Evolutionary conservation across 2,888 invertebrate species (phyloP).

Genomic region (Apoda limacodes): DNA sequence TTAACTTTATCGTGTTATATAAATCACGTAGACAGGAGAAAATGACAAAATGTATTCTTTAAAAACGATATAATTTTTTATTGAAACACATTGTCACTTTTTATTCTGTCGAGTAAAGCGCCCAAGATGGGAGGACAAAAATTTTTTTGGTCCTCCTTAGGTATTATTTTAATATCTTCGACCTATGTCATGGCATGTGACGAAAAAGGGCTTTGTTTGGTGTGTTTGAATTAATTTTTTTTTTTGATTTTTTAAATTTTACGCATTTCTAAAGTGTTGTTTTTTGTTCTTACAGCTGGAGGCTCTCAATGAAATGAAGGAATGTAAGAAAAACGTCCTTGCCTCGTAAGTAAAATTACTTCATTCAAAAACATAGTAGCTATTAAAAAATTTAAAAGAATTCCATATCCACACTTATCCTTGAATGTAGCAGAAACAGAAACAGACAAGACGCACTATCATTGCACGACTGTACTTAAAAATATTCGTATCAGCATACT

Average conservation of each 20-base stretch:
- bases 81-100: slow-evolving; percentile 18
- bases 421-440: no score
- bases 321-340: slow-evolving; percentile 48
- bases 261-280: slow-evolving; percentile 1
- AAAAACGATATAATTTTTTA: no score
- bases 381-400: no score
- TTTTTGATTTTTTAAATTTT: not conserved
- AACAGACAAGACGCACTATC: no score
- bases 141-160: slow-evolving; percentile 48
- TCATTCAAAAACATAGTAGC: no score
- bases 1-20: no score
- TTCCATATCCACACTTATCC: no score
- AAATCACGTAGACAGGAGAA: no score
- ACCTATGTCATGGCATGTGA: slow-evolving; percentile 36
- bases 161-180: slow-evolving; percentile 33
- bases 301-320: slow-evolving; percentile 52
- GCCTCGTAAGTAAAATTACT: slow-evolving; percentile 41
- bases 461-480: no score
- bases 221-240: slow-evolving; percentile 21
- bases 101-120: slow-evolving; percentile 17
- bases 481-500: no score
- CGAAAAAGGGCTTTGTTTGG: slow-evolving; percentile 52
- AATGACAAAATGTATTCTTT: no score
- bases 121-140: slow-evolving; percentile 42
- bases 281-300: slow-evolving; percentile 38